A percentile compares a stretch with the other conserved stretches of the same genome.
phyloP scores from a whole-genome alignment of 2,113 vertebrate species.

The human region DNA sequence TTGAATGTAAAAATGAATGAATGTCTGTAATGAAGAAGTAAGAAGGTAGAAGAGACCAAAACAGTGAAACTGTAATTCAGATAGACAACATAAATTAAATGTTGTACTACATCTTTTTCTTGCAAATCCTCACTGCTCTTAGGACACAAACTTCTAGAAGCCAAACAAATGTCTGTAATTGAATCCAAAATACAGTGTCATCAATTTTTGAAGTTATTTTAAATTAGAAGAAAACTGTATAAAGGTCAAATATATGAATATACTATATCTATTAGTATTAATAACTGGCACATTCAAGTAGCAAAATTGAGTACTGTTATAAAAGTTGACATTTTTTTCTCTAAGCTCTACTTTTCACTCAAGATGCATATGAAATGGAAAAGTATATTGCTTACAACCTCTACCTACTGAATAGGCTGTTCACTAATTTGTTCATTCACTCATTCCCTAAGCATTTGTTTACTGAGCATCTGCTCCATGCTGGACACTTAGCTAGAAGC shows the following conservation, averaged over 20 bases:
- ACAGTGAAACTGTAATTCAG: background rate
- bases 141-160: background rate
- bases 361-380: background rate
- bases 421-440: background rate
- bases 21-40: background rate
- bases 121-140: background rate
- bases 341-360: background rate
- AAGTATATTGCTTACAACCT: background rate
- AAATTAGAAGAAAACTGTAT: background rate
- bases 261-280: too few relatives aligned
- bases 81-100: background rate
- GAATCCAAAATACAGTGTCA: background rate
- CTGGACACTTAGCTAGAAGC: background rate
- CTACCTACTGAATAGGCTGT: background rate
- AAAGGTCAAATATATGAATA: background rate
- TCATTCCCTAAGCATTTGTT: background rate
- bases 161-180: background rate
- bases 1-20: background rate
- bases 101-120: background rate
- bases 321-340: background rate
- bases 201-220: background rate
- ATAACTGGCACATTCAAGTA: background rate
- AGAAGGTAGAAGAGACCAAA: background rate
- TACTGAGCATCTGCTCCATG: background rate
- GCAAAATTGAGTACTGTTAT: background rate